These are phyloP conservation scores for Arctopsyche grandis DNA, from an alignment of 1,140 invertebrate genomes.

Conservation along the genomic window DNA sequence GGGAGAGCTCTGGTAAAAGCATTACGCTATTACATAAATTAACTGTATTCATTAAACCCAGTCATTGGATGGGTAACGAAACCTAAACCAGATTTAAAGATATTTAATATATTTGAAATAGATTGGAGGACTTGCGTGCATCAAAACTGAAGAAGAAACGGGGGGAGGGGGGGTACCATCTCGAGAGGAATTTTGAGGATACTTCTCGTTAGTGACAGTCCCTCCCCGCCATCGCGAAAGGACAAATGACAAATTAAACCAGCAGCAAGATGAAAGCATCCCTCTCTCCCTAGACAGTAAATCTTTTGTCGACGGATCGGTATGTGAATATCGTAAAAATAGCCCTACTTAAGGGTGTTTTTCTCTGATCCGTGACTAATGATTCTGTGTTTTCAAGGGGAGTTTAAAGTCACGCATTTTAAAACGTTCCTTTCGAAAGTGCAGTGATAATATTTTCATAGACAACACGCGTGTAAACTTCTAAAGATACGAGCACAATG, in stretches of 20 bases:
- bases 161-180: not conserved
- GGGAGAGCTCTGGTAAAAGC: too few species aligned
- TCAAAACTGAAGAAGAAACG: not conserved
- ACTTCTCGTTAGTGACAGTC: not conserved
- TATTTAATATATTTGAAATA: too few species aligned
- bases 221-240: not conserved
- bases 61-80: too few species aligned
- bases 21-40: too few species aligned
- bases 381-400: not conserved
- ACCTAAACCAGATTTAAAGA: too few species aligned
- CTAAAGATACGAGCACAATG: not conserved
- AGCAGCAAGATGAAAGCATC: slow-evolving; percentile 22
- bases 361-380: slow-evolving; percentile 19
- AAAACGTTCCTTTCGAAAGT: not conserved
- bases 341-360: not conserved
- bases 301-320: slow-evolving; percentile 29
- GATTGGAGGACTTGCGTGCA: too few species aligned
- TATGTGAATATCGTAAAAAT: not conserved
- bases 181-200: slow-evolving; percentile 15
- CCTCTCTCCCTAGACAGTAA: slow-evolving; percentile 12
- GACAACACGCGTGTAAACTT: not conserved
- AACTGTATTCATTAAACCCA: too few species aligned
- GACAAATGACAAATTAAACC: slow-evolving; percentile 44
- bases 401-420: too few species aligned
- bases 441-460: slow-evolving; percentile 23